Conservation (phyloP, 2,113 vertebrate genomes). For the Rhinopomastus cyanomelas region DNA sequence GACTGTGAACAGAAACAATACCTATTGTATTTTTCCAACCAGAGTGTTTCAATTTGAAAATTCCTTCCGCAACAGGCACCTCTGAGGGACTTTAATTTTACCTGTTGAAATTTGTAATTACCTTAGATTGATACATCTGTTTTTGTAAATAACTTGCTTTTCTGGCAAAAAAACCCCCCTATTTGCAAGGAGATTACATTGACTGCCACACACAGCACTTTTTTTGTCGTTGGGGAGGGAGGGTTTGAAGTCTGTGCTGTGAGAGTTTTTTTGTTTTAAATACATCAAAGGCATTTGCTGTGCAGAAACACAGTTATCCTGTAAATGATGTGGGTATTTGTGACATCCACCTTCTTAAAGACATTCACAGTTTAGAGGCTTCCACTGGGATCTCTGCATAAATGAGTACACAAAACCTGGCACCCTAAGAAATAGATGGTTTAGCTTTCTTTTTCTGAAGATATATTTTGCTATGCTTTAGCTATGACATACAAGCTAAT, state of each 20-base stretch:
- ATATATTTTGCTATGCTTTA: background rate
- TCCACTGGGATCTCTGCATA: background rate
- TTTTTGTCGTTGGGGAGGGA: background rate
- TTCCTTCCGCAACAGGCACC: slow-evolving; percentile 17
- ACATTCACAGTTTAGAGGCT: background rate
- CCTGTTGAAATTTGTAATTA: slow-evolving; percentile 58
- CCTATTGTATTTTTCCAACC: slow-evolving; percentile 13
- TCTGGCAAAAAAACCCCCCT: slow-evolving; percentile 11
- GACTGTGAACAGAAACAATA: slow-evolving; percentile 51
- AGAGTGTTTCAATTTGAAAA: slow-evolving; percentile 38
- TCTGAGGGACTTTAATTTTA: slow-evolving; percentile 66
- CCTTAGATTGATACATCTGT: slow-evolving; percentile 51
- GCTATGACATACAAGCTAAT: background rate
- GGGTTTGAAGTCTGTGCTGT: background rate
- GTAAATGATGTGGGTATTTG: background rate
- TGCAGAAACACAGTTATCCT: background rate
- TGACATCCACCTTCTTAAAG: background rate
- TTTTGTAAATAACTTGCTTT: slow-evolving; percentile 56
- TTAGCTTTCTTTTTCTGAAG: background rate
- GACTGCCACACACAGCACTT: background rate
- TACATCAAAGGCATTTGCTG: background rate
- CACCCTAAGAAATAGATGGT: background rate
- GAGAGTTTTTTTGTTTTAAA: background rate
- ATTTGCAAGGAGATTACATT: slow-evolving; percentile 40
- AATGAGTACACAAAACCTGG: background rate